Evolutionary conservation across 1,140 invertebrate species (phyloP), one percentile per base, ranked within the genome.

Genomic region (Bathynomus jamesi): DNA sequence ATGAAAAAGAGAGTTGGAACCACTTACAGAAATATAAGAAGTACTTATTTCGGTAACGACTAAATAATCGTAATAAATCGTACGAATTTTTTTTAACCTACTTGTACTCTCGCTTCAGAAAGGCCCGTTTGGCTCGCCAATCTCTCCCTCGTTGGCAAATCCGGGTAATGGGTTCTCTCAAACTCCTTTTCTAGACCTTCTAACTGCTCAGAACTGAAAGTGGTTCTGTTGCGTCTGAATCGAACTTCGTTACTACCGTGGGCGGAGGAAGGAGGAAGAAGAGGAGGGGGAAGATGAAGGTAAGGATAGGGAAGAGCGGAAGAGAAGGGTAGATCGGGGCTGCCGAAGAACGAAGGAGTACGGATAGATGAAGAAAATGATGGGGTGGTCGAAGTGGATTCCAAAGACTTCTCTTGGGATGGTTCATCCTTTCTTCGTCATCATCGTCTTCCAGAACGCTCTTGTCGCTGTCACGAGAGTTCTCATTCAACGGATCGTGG

Each of bases 51-150:
- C n/a, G n/a, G n/a, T n/a, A n/a, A n/a, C n/a, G n/a, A n/a, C n/a
- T n/a, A n/a, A n/a, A n/a, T n/a, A n/a, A n/a, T n/a, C n/a, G n/a
- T n/a, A n/a, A n/a, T n/a, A n/a, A n/a, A n/a, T n/a, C n/a, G n/a
- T n/a, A n/a, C n/a, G n/a, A n/a, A n/a, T n/a, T n/a, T n/a, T n/a
- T n/a, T n/a, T n/a, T n/a, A n/a, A 30, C 66, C 85, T 86, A 97
- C 95, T 91, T 98, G 95, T 11, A 98, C 95, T 82, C 95, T 85
- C 3, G 95, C 95, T 84, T 98, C 95, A n/a, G 93, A 95, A 8
- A 98, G 83, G 0, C 90, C 90, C 0, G 95, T 97, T 81, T 95
- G 93, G 28, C 90, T 90, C 0, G 95, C 94, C 28, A 98, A 84
- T 74, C 93, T 84, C 80, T 98, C 95, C 65, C 95, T 85, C 0